Percentiles rank a stretch among this genome's conserved stretches.
Evolutionary conservation across 2,113 vertebrate genomes (phyloP).

Genomic region (Crotalus viridis): DNA sequence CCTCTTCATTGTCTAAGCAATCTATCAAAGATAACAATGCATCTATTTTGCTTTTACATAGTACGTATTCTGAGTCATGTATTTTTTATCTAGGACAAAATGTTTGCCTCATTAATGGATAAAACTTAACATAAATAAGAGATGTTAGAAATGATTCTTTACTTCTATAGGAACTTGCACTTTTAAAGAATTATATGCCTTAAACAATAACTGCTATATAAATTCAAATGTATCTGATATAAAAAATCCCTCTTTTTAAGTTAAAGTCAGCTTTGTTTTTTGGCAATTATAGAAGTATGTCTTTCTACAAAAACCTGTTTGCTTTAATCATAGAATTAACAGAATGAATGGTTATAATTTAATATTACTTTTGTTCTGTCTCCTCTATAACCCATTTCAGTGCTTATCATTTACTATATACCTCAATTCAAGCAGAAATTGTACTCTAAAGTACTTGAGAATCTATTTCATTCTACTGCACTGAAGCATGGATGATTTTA

Average conservation of each 20-base stretch:
- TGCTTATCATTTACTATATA: constrained; percentile 48
- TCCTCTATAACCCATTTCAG: constrained; percentile 54
- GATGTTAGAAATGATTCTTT: neutral
- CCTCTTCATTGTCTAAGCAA: neutral
- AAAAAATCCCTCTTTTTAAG: constrained; percentile 28
- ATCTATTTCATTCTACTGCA: constrained; percentile 52
- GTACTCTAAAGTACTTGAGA: neutral
- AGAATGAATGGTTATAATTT: constrained; percentile 58
- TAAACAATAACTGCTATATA: neutral
- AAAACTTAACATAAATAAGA: neutral
- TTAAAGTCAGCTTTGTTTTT: constrained; percentile 47
- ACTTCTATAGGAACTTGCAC: neutral
- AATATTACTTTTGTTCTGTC: constrained; percentile 63
- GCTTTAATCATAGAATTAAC: constrained; percentile 53
- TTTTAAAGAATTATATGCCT: neutral
- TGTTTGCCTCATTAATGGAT: neutral
- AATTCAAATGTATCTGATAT: constrained; percentile 19
- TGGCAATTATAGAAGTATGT: constrained; percentile 67
- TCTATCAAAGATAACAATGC: neutral
- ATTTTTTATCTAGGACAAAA: neutral
- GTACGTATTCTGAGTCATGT: neutral
- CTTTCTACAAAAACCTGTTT: constrained; percentile 59
- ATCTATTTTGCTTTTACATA: neutral
- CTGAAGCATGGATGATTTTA: constrained; percentile 47
- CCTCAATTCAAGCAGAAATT: constrained; percentile 57